phyloP scores from a whole-genome alignment of 2,113 vertebrate genomes.

The Zingel zingel region DNA sequence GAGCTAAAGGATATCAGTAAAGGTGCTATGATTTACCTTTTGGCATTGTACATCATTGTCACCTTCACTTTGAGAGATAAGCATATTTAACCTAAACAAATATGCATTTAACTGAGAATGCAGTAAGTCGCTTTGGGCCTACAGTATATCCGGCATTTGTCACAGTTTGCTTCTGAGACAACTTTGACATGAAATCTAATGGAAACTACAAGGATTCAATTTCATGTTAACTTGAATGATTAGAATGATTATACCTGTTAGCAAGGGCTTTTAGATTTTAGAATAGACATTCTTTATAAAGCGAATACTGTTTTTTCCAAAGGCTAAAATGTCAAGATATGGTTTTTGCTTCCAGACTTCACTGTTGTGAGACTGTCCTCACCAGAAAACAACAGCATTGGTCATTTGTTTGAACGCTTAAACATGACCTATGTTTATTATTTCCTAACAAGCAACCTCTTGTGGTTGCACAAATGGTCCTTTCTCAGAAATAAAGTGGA shows the following conservation, averaged over 20 bases:
- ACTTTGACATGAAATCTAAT: not conserved
- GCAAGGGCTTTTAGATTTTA: not conserved
- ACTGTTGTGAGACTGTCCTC: too few relatives aligned
- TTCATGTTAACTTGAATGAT: not conserved
- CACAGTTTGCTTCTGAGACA: not conserved
- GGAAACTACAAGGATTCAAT: not conserved
- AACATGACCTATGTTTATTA: not conserved
- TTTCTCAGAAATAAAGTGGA: not conserved
- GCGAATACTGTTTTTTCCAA: not conserved
- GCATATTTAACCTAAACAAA: not conserved
- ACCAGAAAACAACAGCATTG: not conserved
- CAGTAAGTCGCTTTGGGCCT: not conserved
- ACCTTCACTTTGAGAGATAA: not conserved
- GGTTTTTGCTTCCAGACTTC: not conserved
- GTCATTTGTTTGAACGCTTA: not conserved
- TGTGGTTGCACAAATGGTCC: not conserved
- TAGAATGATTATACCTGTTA: not conserved
- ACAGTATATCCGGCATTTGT: not conserved
- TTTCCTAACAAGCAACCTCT: not conserved
- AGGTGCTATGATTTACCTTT: conserved; percentile 3
- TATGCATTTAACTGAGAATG: not conserved
- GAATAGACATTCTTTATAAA: not conserved
- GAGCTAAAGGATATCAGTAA: conserved; percentile 1
- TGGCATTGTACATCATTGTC: not conserved
- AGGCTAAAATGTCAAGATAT: too few relatives aligned